phyloP scores from a whole-genome alignment of 2,888 invertebrate species.

The Sinohyriopsis cumingii region DNA sequence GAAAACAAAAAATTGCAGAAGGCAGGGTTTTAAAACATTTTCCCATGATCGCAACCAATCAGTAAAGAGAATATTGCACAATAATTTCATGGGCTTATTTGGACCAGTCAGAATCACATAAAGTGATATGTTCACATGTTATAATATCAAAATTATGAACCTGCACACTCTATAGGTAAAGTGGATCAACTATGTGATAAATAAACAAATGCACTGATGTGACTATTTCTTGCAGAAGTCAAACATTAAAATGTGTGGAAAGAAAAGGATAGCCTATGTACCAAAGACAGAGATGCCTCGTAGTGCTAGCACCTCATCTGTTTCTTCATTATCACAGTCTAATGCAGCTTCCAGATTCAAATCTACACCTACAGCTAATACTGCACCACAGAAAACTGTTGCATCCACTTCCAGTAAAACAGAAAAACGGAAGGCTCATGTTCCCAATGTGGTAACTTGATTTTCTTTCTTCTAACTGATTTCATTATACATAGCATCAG shows the following conservation, averaged over 20 bases:
- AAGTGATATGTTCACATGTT: too few species aligned
- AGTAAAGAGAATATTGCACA: too few species aligned
- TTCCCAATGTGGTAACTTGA: constrained; percentile 59
- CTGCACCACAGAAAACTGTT: constrained; percentile 30
- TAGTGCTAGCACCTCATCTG: constrained; percentile 2
- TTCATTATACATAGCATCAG: too few species aligned
- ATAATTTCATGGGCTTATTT: too few species aligned
- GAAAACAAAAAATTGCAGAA: too few species aligned
- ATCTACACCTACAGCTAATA: constrained; percentile 5
- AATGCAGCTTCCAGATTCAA: too few species aligned
- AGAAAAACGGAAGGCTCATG: constrained; percentile 67
- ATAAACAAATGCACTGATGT: neutral
- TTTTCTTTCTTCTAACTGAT: neutral
- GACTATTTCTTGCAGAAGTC: neutral
- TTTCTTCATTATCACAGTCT: constrained; percentile 1
- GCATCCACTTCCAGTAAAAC: constrained; percentile 55
- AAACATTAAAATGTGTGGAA: neutral
- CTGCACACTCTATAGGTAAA: too few species aligned
- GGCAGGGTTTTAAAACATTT: too few species aligned
- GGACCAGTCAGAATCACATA: too few species aligned
- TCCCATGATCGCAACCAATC: too few species aligned
- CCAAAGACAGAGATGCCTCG: constrained; percentile 3
- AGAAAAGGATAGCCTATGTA: constrained; percentile 13
- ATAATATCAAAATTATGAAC: too few species aligned
- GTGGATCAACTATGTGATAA: too few species aligned